Percentiles rank a stretch among this genome's conserved stretches.
phyloP scores from a whole-genome alignment of 2,888 invertebrate genomes.

The Chouioia cunea region DNA sequence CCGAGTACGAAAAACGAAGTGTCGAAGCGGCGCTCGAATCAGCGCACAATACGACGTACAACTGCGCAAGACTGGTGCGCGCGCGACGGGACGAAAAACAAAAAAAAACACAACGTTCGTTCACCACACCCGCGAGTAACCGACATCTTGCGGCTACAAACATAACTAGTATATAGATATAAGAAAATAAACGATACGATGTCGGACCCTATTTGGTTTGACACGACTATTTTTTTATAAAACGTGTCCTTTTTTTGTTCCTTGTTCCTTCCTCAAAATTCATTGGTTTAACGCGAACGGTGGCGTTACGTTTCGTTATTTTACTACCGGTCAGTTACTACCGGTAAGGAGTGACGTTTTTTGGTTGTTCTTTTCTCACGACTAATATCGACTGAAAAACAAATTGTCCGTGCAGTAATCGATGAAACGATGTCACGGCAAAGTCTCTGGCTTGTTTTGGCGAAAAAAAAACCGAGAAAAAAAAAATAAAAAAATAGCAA shows the following conservation, averaged over 20 bases:
- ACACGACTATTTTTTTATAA: not conserved
- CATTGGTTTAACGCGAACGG: not conserved
- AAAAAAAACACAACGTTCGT: not conserved
- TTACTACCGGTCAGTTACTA: no score
- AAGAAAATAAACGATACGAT: constrained; percentile 1
- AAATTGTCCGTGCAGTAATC: no score
- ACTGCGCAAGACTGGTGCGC: constrained; percentile 15
- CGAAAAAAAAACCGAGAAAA: no score
- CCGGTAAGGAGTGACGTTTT: no score
- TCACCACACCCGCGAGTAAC: constrained; percentile 20
- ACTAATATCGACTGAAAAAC: no score
- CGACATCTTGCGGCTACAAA: not conserved
- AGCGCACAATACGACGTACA: constrained; percentile 18
- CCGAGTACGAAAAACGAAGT: not conserved
- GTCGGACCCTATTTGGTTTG: constrained; percentile 17
- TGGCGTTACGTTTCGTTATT: not conserved
- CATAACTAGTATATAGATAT: not conserved
- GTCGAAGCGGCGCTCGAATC: not conserved
- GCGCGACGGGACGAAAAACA: constrained; percentile 38
- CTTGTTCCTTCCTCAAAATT: not conserved
- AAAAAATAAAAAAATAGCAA: no score
- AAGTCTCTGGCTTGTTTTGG: no score
- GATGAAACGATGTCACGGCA: no score
- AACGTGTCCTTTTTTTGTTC: not conserved
- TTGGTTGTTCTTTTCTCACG: no score